Base-by-base conservation (phyloP, 1,140 invertebrate genomes). In the Drosophila sucinea region DNA sequence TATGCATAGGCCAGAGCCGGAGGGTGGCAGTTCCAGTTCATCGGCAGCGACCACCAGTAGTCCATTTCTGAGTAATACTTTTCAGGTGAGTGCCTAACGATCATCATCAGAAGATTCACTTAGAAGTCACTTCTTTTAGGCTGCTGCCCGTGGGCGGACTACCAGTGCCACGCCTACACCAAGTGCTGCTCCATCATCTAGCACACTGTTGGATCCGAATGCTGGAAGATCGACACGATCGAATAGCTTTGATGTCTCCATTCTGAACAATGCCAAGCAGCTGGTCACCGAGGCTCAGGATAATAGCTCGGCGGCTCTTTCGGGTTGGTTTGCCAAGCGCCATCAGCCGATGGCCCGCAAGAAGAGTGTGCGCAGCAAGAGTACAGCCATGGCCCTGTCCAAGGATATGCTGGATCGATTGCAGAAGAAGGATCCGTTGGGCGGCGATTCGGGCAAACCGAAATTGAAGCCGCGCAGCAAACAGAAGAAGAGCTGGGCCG, bases 191-290 rank as follows among this genome's bases (percentile, higher is more conserved):
- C 76, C 76, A 30, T 30, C 62, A 0, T 56, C 69, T 3, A 72
- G 73, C 8, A 70, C 60, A 29, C 51, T 91, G 27, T 74, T 92
- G 1, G 91, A 92, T 64, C 91, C 91, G 2, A 92, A 92, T 60
- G 91, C 90, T 1, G 91, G 91, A 0, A 93, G 94, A 56, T 95
- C 94, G 69, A 94, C 93, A 30, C 94, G 96, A 1, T 96, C 96
- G 1, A 97, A 96, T 89, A 97, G 96, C 91, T 97, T 97, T 79
- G 96, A 97, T 85, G 94, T 96, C 1, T 96, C 96, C 5, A 94
- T 96, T 17, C 92, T 96, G 32, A 93, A 94, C 70, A 94, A 93
- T 32, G 92, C 93, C 17, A 92, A 93, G 67, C 90, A 90, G 56
- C 61, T 80, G 68, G 78, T 90, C 7, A 81, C 66, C 57, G 85